These are phyloP conservation scores for Nesogale talazaci DNA, from an alignment of 2,113 vertebrate species.

Conservation along the genomic window DNA sequence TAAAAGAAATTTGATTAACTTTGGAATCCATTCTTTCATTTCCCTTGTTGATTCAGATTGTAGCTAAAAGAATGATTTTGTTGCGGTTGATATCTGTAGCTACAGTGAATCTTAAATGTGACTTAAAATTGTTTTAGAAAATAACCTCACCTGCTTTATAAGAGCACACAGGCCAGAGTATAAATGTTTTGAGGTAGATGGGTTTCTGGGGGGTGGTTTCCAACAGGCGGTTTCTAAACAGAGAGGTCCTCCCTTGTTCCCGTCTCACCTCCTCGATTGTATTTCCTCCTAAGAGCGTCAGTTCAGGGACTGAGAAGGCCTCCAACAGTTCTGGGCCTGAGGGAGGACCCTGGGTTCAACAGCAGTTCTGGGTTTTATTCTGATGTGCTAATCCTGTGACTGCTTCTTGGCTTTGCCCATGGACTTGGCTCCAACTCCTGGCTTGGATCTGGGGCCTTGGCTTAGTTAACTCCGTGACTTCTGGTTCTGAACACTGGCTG, in stretches of 20 bases:
- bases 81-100: not conserved
- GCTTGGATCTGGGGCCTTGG: constrained; percentile 66
- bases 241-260: not conserved
- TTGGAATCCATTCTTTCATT: not conserved
- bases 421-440: constrained; percentile 67
- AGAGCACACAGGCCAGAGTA: not conserved
- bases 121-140: not conserved
- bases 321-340: constrained; percentile 48
- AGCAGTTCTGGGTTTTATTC: constrained; percentile 61
- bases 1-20: not conserved
- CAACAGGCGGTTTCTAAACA: not conserved
- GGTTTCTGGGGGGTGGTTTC: not conserved
- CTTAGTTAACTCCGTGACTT: constrained; percentile 79
- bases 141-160: not conserved
- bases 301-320: not conserved
- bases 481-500: constrained; percentile 76
- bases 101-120: not conserved
- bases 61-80: constrained; percentile 26
- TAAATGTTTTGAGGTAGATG: not conserved
- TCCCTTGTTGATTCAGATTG: constrained; percentile 19
- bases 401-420: constrained; percentile 73
- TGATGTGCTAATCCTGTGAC: constrained; percentile 75
- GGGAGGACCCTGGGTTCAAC: constrained; percentile 52
- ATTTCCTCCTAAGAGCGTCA: constrained; percentile 25
- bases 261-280: not conserved